Base-by-base conservation (phyloP, 1,140 invertebrate genomes). In the Mylabris phalerata region DNA sequence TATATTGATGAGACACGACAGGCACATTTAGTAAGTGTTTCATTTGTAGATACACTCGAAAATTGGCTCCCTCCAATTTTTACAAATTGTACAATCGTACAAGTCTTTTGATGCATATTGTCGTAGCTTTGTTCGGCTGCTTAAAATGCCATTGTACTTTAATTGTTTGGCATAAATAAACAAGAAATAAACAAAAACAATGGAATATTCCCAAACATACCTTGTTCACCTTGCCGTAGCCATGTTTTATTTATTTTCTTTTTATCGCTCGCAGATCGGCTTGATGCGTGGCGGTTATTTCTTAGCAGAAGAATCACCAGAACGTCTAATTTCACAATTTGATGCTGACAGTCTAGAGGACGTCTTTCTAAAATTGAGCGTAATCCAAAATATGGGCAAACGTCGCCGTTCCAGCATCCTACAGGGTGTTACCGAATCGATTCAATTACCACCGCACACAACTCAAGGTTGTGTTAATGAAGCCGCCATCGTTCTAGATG, bases 1-100 rank as follows among this genome's bases (percentile, higher is more conserved):
- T 98, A 98, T 70, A 97, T 98, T 57, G 95, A 98, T 73, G 95
- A 98, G 75, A 95, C 95, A 2, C 83, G 92, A 60, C 92, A 97
- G 75, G 93, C 93, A 9, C 81, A 84, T 68, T 82, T 87, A 65
- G 84, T 87, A 78, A 84, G 80, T 32, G 27, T 32, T 32, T 4
- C 27, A 32, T 32, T 32, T 32, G 13, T 13, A 13, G 13, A 13
- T 13, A 13, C 13, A 13, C 13, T 13, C 13, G 13, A 0, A 13
- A 13, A 13, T 19, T 19, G 19, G 19, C 19, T 19, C 19, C 19
- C 19, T 19, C 19, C 19, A 19, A 19, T 19, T 19, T 19, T 19
- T 19, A 19, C 19, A 19, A 19, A 19, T 1, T 19, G 1, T 19
- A 19, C 19, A 19, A 19, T 19, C 1, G 19, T 2, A 19, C 19